Evolutionary conservation across 2,888 invertebrate genomes (phyloP), one percentile per base, ranked within the genome.

Genomic region (Drosophila monieri): DNA sequence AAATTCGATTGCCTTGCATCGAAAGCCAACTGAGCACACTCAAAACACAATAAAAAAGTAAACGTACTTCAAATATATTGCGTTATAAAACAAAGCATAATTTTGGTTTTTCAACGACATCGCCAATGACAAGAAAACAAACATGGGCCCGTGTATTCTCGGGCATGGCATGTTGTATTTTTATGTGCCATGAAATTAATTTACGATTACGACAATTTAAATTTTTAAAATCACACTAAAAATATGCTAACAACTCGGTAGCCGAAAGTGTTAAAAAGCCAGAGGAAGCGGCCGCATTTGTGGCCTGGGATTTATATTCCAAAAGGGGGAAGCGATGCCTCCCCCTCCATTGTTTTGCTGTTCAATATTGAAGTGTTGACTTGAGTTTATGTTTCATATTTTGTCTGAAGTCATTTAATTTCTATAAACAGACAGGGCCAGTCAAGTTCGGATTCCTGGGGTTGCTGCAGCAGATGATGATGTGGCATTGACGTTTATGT

Each of bases 131-230:
- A 39, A 30, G 47, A 48, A 70, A 51, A 43, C 52, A 46, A 27
- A 30, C 54, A 55, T 9, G 35, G 18, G 25, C 35, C 47, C 18
- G 9, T 56, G 55, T 70, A 39, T 46, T 15, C 44, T 46, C 30
- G 39, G 41, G 32, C 61, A 65, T 51, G 54, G 53, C 54, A 60
- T 64, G 27, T 43, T 73, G 76, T 52, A 67, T 79, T 88, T 90
- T 90, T 89, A 90, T 89, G 89, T 78, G 80, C 88, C 90, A 91
- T 91, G 89, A 91, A 90, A 90, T 89, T 89, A 91, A 90, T 90
- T 90, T 91, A 90, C 85, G 90, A 89, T 84, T 83, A 88, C 85
- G 86, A 86, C 80, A 88, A 84, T 80, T 87, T 88, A 80, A 88
- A 89, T 88, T 89, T 89, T 89, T 88, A 86, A 89, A 88, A 86